Evolutionary conservation across 2,113 vertebrate species (phyloP).

Genomic region (Bostrychus sinensis): DNA sequence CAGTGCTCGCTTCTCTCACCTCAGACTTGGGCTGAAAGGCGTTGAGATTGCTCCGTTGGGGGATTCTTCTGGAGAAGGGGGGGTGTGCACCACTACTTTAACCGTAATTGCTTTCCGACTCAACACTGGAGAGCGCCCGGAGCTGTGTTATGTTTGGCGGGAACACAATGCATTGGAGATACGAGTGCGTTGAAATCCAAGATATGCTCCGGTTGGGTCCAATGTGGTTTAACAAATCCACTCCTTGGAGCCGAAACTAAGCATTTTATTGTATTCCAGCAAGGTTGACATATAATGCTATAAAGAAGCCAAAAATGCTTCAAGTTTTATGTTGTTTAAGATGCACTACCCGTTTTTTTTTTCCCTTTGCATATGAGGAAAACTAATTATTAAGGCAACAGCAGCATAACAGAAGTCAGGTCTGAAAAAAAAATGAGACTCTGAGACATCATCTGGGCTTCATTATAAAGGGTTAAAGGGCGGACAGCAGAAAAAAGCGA

Average conservation of each 20-base stretch:
- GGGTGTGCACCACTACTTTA: slow-evolving; percentile 37
- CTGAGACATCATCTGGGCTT: too few species aligned
- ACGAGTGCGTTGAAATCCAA: slow-evolving; percentile 58
- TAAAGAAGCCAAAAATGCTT: too few species aligned
- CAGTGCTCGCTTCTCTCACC: slow-evolving; percentile 45
- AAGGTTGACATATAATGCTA: too few species aligned
- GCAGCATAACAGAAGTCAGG: too few species aligned
- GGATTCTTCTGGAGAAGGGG: slow-evolving; percentile 60
- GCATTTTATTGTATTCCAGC: slow-evolving; percentile 41
- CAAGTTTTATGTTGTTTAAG: too few species aligned
- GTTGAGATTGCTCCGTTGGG: slow-evolving; percentile 48
- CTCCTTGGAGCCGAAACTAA: slow-evolving; percentile 27
- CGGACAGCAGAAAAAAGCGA: too few species aligned
- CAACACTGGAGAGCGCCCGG: slow-evolving; percentile 47
- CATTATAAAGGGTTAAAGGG: too few species aligned
- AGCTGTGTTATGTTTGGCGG: slow-evolving; percentile 65
- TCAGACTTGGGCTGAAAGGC: slow-evolving; percentile 51
- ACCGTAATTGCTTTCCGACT: slow-evolving; percentile 74
- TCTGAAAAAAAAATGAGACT: too few species aligned
- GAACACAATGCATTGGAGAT: slow-evolving; percentile 59
- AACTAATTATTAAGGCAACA: too few species aligned
- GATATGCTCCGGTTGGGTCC: slow-evolving; percentile 48
- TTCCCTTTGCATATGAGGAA: too few species aligned
- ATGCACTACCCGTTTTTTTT: too few species aligned
- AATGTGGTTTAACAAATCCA: slow-evolving; percentile 44